These are phyloP conservation scores for Pseudoips prasinana DNA, from an alignment of 2,888 invertebrate genomes.

Conservation along the genomic window DNA sequence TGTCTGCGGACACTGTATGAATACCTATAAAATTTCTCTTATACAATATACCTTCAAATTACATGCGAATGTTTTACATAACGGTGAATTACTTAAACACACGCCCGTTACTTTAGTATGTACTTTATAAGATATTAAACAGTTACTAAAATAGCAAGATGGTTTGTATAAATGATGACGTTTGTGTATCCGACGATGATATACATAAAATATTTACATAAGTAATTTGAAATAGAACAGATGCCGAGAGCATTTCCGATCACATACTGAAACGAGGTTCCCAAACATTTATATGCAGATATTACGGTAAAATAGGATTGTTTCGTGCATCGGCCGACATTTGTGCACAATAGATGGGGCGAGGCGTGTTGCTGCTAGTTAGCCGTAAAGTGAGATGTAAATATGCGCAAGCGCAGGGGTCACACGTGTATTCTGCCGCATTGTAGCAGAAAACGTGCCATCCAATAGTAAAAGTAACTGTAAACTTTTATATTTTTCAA, in stretches of 20 bases:
- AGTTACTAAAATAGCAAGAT: no score
- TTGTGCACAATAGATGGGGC: conserved; percentile 73
- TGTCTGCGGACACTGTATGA: no score
- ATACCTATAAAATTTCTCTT: no score
- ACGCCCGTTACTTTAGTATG: no score
- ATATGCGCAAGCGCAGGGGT: conserved; percentile 52
- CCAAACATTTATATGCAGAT: conserved; percentile 72
- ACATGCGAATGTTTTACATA: no score
- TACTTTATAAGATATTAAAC: no score
- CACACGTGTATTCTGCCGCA: conserved; percentile 22
- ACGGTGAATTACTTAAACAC: no score
- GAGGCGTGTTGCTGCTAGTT: conserved; percentile 56
- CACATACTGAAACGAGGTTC: conserved; percentile 50
- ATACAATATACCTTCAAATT: no score
- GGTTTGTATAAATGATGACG: conserved; percentile 9
- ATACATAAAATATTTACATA: conserved; percentile 15
- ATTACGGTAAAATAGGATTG: conserved; percentile 69
- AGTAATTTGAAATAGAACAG: conserved; percentile 7
- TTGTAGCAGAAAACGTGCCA: conserved; percentile 19
- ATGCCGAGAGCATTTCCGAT: conserved; percentile 17
- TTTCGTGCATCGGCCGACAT: conserved; percentile 68
- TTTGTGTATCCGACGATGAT: conserved; percentile 9
- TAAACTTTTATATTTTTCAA: neutral
- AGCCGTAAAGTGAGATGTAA: conserved; percentile 59
- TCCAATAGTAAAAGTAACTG: conserved; percentile 5